phyloP scores from a whole-genome alignment of 2,113 vertebrate genomes.

The Xenopus tropicalis region UCB_Xtro_10.0 CM004447.2:93543501-93544000 shows the following conservation, averaged over 20 bases:
- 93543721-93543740: neutral
- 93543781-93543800: neutral
- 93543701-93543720: neutral
- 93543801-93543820: neutral
- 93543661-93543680: neutral
- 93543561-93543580: constrained; percentile 3
- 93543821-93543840: neutral
- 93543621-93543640: neutral
- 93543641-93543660: neutral
- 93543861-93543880: constrained; percentile 10
- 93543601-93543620: neutral
- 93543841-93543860: neutral
- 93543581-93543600: neutral
- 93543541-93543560: neutral
- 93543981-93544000: constrained; percentile 1
- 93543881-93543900: constrained; percentile 13
- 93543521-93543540: neutral
- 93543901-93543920: constrained; percentile 11
- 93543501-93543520: neutral
- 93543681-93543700: neutral
- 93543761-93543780: too few species aligned
- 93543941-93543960: constrained; percentile 15
- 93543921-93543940: constrained; percentile 18
- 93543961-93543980: constrained; percentile 14
- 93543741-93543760: too few species aligned